These are phyloP conservation scores for Colletes latitarsis DNA, from an alignment of 1,140 invertebrate genomes.

Conservation along the genomic window DNA sequence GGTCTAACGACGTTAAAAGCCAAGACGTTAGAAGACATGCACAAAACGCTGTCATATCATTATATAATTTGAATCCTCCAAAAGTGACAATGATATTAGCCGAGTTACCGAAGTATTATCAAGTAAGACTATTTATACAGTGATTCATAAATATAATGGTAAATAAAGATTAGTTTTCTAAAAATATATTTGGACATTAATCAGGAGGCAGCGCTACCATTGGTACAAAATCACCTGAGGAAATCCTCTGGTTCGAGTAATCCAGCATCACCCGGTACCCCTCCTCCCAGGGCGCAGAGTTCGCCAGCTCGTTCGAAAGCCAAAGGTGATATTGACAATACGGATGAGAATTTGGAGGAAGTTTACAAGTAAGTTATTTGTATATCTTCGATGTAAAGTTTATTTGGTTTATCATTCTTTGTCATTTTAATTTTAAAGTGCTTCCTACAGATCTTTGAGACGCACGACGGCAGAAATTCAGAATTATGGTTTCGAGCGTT, in stretches of 20 bases:
- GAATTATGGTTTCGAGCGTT: constrained; percentile 90
- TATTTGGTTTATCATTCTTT: constrained; percentile 18
- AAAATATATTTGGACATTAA: neutral
- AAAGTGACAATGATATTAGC: constrained; percentile 92
- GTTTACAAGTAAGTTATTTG: constrained; percentile 85
- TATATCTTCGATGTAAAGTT: neutral
- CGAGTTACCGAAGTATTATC: constrained; percentile 90
- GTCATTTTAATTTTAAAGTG: constrained; percentile 47
- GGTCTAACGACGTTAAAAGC: constrained; percentile 87
- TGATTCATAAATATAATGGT: neutral
- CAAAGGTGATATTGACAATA: constrained; percentile 72
- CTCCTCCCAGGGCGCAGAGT: constrained; percentile 75
- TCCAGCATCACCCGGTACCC: constrained; percentile 80
- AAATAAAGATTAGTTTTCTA: neutral
- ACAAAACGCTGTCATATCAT: constrained; percentile 89
- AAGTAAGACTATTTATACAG: constrained; percentile 74
- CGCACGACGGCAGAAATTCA: constrained; percentile 97
- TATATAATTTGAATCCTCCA: constrained; percentile 95
- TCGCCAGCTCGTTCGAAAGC: constrained; percentile 74
- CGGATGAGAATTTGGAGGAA: constrained; percentile 90
- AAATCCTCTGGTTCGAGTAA: constrained; percentile 83
- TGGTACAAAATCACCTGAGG: constrained; percentile 92
- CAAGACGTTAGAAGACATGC: constrained; percentile 90
- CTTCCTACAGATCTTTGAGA: constrained; percentile 85
- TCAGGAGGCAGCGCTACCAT: constrained; percentile 89